phyloP scores from a whole-genome alignment of 2,797 vertebrate genomes.

The Eidolon dupreanum region DNA sequence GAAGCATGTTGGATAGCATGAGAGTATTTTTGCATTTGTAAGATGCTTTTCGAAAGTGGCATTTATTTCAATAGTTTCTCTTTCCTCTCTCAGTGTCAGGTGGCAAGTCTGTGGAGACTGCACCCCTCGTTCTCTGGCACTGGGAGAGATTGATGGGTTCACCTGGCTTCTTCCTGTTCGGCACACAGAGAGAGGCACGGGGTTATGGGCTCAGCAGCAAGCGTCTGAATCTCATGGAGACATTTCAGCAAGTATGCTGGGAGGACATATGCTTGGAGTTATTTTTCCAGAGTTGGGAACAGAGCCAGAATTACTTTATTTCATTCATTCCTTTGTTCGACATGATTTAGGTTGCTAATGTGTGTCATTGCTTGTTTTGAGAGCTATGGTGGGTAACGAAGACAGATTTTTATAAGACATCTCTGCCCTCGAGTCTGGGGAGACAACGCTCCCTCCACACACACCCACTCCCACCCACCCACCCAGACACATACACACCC shows the following conservation, averaged over 20 bases:
- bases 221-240: slow-evolving; percentile 61
- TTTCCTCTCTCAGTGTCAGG: slow-evolving; percentile 48
- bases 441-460: neutral
- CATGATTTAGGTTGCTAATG: slow-evolving; percentile 60
- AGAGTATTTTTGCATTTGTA: slow-evolving; percentile 25
- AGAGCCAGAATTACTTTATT: slow-evolving; percentile 70
- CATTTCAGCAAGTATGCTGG: slow-evolving; percentile 66
- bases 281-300: slow-evolving; percentile 72
- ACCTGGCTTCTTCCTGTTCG: slow-evolving; percentile 10
- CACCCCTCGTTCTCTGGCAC: neutral
- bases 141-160: neutral
- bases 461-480: neutral
- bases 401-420: slow-evolving; percentile 15
- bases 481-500: neutral
- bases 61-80: slow-evolving; percentile 39
- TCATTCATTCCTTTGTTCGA: slow-evolving; percentile 76
- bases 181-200: slow-evolving; percentile 24
- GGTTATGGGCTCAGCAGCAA: slow-evolving; percentile 44
- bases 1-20: neutral
- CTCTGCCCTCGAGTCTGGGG: neutral
- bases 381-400: neutral
- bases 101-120: slow-evolving; percentile 40
- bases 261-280: slow-evolving; percentile 76
- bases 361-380: slow-evolving; percentile 58
- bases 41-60: slow-evolving; percentile 38